phyloP scores from a whole-genome alignment of 2,888 invertebrate genomes.

The Digitonthophagus gazella region DNA sequence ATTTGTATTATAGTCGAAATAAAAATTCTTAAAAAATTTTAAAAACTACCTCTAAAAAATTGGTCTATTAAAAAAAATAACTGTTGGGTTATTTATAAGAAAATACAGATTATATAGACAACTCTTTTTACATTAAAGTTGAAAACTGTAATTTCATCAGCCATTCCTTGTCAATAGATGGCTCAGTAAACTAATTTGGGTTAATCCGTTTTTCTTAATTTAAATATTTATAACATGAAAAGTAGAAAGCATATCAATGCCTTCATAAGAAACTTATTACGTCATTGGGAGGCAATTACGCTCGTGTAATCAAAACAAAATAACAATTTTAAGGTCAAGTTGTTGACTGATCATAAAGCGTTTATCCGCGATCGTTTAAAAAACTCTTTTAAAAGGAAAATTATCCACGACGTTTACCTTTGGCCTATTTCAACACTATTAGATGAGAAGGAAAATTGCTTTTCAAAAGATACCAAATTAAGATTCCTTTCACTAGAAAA shows the following conservation, averaged over 20 bases:
- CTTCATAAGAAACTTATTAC: background rate
- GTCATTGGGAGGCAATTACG: background rate
- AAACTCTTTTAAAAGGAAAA: background rate
- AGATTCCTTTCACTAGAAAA: background rate
- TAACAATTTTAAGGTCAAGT: background rate
- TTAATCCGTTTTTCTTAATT: no score
- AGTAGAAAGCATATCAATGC: background rate
- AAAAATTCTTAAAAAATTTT: no score
- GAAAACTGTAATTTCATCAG: background rate
- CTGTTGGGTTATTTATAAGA: no score
- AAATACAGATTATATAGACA: no score
- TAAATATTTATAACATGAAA: background rate
- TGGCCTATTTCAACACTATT: background rate
- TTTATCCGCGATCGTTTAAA: background rate
- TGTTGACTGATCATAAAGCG: background rate
- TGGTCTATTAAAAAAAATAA: no score
- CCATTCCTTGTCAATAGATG: background rate
- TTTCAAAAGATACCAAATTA: no score
- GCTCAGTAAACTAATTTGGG: background rate
- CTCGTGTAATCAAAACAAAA: background rate
- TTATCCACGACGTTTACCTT: background rate
- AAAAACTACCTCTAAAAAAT: no score
- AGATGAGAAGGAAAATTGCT: background rate
- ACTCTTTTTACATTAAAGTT: no score
- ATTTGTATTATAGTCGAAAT: no score